Conservation (phyloP, 2,113 vertebrate genomes). For the Rhombomys opimus region DNA sequence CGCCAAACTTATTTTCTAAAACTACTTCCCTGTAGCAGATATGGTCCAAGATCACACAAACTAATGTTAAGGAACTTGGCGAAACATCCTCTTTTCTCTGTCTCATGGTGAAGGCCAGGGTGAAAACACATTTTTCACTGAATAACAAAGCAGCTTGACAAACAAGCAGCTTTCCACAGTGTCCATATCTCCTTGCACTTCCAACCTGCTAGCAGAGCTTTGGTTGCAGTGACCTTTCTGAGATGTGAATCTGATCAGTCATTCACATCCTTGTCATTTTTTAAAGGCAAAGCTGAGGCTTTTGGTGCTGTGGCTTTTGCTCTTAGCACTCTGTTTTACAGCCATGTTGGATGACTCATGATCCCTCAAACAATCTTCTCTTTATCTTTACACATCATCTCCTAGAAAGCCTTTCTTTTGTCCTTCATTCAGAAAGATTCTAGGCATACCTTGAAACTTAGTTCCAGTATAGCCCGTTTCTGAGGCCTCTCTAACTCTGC, state of each 20-base stretch:
- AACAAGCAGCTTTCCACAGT: too few relatives aligned
- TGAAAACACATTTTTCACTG: too few relatives aligned
- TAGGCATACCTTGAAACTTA: not conserved
- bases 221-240: not conserved
- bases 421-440: constrained; percentile 46
- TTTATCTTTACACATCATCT: not conserved
- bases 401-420: constrained; percentile 14
- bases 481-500: not conserved
- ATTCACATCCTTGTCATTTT: constrained; percentile 1
- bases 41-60: too few relatives aligned
- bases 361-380: not conserved
- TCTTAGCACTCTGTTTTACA: not conserved
- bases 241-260: constrained; percentile 1
- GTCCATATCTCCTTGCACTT: not conserved
- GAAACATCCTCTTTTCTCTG: too few relatives aligned
- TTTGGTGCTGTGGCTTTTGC: not conserved
- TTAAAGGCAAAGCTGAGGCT: not conserved
- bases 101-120: too few relatives aligned
- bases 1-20: too few relatives aligned
- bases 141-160: too few relatives aligned
- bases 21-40: too few relatives aligned
- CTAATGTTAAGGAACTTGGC: too few relatives aligned
- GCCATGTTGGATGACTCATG: not conserved
- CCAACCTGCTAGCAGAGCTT: not conserved
- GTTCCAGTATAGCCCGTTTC: not conserved